Conservation (phyloP, 2,797 vertebrate species). For the Alca torda region DNA sequence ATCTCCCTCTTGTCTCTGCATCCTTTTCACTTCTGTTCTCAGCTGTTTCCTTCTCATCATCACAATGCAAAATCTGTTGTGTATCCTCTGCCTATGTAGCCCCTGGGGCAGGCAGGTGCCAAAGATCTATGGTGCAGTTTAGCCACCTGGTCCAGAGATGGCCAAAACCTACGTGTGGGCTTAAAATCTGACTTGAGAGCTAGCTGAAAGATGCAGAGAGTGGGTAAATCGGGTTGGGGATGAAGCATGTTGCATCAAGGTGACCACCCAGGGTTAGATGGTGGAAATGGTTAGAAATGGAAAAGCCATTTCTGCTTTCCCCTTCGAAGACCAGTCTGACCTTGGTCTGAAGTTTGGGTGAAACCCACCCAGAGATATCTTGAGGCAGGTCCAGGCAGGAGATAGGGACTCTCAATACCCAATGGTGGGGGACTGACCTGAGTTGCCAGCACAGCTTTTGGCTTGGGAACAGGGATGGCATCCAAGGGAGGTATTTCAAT, state of each 20-base stretch:
- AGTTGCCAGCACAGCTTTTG: not conserved
- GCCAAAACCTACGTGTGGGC: not conserved
- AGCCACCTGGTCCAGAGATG: not conserved
- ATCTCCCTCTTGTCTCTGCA: not conserved
- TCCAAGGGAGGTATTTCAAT: not conserved
- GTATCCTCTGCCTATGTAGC: not conserved
- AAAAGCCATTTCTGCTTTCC: not conserved
- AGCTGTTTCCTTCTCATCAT: not conserved
- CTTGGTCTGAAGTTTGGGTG: not conserved
- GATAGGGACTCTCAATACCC: not conserved
- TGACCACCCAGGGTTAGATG: not conserved
- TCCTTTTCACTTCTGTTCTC: not conserved
- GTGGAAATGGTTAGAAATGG: not conserved
- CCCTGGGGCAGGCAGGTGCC: not conserved
- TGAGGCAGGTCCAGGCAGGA: not conserved
- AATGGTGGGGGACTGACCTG: not conserved
- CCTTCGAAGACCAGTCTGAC: not conserved
- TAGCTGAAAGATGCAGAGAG: not conserved
- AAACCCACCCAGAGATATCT: not conserved
- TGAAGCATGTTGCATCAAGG: not conserved
- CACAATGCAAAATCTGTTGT: not conserved
- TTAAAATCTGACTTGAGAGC: not conserved
- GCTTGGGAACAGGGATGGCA: not conserved
- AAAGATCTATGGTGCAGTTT: not conserved
- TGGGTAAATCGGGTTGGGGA: not conserved